These are phyloP conservation scores for Athalia cordata DNA, from an alignment of 2,888 invertebrate genomes.

Conservation along the genomic window DNA sequence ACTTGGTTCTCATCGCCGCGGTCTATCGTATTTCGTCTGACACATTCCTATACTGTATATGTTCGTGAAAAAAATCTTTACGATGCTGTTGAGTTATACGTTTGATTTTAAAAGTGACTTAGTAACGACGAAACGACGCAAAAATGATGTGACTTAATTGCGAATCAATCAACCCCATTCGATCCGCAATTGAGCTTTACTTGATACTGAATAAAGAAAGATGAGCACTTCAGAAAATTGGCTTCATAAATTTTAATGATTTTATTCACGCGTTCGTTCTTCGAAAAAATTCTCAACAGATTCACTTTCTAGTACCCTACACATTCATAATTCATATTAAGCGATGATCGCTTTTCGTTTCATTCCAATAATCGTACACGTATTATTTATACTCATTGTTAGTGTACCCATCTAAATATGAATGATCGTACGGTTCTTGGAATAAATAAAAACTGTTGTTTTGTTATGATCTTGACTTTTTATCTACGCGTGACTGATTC, in stretches of 20 bases:
- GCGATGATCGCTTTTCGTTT: no score
- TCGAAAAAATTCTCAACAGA: no score
- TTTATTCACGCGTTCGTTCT: no score
- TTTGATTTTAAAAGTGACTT: background rate
- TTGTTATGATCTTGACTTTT: background rate
- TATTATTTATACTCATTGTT: no score
- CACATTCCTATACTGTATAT: background rate
- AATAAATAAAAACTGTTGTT: background rate
- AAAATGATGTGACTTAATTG: background rate
- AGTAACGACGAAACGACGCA: background rate
- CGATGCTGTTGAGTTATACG: slow-evolving; percentile 14
- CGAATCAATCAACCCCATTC: background rate
- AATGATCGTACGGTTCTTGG: no score
- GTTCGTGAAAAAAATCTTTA: background rate
- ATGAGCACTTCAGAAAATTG: background rate
- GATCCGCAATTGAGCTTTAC: background rate
- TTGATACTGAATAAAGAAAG: background rate
- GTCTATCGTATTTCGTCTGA: slow-evolving; percentile 1
- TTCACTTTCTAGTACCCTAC: no score
- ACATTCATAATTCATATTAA: no score
- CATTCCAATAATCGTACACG: no score
- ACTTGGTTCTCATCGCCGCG: slow-evolving; percentile 9
- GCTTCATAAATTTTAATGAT: no score
- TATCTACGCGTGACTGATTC: background rate
- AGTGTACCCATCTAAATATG: no score